Conservation (phyloP, 2,888 invertebrate species). For the Hedya salicella region DNA sequence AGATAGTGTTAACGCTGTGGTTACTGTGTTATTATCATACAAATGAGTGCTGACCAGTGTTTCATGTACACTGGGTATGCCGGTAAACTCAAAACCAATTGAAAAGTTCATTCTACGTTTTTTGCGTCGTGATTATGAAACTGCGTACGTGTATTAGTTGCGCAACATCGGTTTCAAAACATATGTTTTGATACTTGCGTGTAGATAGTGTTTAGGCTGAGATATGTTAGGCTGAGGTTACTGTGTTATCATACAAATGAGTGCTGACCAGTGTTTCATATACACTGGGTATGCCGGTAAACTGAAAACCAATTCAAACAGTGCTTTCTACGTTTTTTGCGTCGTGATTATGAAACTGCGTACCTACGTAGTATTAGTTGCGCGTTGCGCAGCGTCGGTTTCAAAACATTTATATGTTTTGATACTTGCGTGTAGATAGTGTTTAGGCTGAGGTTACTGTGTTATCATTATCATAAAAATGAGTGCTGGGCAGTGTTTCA, state of each 20-base stretch:
- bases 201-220: slow-evolving; percentile 3
- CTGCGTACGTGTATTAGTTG: too few species aligned
- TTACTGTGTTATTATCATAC: too few species aligned
- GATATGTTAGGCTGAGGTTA: not conserved
- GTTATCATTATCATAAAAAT: too few species aligned
- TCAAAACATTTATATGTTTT: too few species aligned
- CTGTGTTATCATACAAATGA: slow-evolving; percentile 25
- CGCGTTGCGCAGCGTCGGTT: too few species aligned
- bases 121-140: too few species aligned
- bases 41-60: slow-evolving; percentile 19
- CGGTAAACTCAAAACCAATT: slow-evolving; percentile 32
- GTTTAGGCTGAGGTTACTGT: too few species aligned
- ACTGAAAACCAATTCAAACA: slow-evolving; percentile 32
- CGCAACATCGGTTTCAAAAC: too few species aligned
- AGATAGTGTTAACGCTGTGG: too few species aligned
- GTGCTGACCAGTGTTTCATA: slow-evolving; percentile 18
- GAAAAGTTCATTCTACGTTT: slow-evolving; percentile 6
- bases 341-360: not conserved
- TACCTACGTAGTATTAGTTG: too few species aligned
- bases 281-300: slow-evolving; percentile 28
- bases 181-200: too few species aligned
- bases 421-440: too few species aligned
- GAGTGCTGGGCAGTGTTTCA: slow-evolving; percentile 12
- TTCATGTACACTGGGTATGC: slow-evolving; percentile 27
- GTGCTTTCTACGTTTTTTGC: slow-evolving; percentile 3